Evolutionary conservation across 2,888 invertebrate species (phyloP).

Genomic region (Drosophila melanosoma): DNA sequence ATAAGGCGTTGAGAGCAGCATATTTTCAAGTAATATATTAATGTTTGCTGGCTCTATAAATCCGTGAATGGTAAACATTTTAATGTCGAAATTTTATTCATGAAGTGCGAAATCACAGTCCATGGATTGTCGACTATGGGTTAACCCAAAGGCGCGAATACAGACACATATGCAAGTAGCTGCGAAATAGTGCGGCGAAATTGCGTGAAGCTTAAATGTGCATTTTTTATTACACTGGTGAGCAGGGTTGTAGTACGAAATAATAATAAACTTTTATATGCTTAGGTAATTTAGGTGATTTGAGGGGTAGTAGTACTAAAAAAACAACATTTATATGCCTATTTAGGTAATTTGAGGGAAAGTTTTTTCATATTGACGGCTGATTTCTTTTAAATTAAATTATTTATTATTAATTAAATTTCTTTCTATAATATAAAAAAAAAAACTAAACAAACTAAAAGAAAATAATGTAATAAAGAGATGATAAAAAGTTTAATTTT

Average conservation of each 20-base stretch:
- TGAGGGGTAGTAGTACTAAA: no score
- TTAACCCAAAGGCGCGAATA: conserved; percentile 10
- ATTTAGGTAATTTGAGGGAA: background rate
- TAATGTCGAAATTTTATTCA: conserved; percentile 67
- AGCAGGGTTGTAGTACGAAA: background rate
- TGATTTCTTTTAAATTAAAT: background rate
- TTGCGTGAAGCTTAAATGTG: conserved; percentile 34
- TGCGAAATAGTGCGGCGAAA: conserved; percentile 19
- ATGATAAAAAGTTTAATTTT: background rate
- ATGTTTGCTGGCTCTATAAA: conserved; percentile 55
- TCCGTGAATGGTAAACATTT: conserved; percentile 58
- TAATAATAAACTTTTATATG: conserved; percentile 1
- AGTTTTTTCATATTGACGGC: background rate
- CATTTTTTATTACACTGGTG: conserved; percentile 25
- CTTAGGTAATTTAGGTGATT: background rate
- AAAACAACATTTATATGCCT: background rate
- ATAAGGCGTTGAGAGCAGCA: background rate
- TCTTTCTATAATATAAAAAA: background rate
- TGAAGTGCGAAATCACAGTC: conserved; percentile 52
- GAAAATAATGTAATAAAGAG: background rate
- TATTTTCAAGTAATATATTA: conserved; percentile 49
- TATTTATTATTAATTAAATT: background rate
- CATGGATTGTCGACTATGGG: conserved; percentile 18
- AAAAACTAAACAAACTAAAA: background rate
- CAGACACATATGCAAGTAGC: conserved; percentile 8